phyloP scores from a whole-genome alignment of 2,113 vertebrate genomes.

The Campylomormyrus numenius region DNA sequence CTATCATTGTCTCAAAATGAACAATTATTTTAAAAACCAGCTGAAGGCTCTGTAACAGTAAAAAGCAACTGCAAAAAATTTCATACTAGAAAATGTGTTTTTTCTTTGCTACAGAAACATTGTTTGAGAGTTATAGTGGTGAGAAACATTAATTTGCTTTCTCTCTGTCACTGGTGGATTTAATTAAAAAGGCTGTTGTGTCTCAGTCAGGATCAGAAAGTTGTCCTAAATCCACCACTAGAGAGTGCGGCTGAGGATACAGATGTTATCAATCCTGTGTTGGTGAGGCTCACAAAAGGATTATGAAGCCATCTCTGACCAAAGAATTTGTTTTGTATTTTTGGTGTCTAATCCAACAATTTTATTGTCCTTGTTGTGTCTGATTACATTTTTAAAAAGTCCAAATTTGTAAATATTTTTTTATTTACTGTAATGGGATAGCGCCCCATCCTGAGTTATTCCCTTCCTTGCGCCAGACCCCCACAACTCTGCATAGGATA shows the following conservation, averaged over 20 bases:
- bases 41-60: not conserved
- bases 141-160: not conserved
- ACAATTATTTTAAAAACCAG: not conserved
- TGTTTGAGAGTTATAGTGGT: not conserved
- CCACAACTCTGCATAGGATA: not conserved
- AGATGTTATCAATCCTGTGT: not conserved
- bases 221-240: not conserved
- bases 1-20: not conserved
- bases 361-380: not conserved
- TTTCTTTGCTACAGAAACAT: not conserved
- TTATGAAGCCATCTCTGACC: not conserved
- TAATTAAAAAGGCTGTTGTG: not conserved
- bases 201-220: not conserved
- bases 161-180: not conserved
- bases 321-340: not conserved
- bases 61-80: not conserved
- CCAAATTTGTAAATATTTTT: not conserved
- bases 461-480: not conserved
- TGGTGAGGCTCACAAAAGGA: not conserved
- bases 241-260: not conserved
- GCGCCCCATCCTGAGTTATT: not conserved
- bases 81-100: not conserved
- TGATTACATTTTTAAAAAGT: not conserved
- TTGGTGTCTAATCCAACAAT: not conserved
- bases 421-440: not conserved